Evolutionary conservation across 2,113 vertebrate genomes (phyloP).

Genomic region (Entelurus aequoreus): DNA sequence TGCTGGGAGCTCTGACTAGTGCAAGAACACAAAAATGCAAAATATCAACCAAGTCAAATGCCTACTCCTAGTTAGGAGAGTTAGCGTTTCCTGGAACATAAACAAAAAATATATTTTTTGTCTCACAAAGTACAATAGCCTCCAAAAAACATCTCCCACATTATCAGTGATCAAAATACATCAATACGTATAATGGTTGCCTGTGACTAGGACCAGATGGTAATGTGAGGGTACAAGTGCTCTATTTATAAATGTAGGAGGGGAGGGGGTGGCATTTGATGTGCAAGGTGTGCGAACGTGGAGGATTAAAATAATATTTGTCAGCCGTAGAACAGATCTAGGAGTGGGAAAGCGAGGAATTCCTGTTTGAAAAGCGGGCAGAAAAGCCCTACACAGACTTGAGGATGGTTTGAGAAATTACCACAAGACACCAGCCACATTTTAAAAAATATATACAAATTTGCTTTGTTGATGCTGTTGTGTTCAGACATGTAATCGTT

Average conservation of each 20-base stretch:
- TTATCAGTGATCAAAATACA: neutral
- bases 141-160: slow-evolving; percentile 7
- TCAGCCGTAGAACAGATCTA: slow-evolving; percentile 1
- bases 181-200: neutral
- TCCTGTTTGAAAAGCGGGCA: slow-evolving; percentile 19
- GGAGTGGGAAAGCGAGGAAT: slow-evolving; percentile 12
- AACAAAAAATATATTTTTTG: neutral
- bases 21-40: neutral
- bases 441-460: no score
- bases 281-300: neutral
- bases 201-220: slow-evolving; percentile 16
- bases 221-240: slow-evolving; percentile 14
- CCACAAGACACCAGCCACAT: no score
- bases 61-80: neutral
- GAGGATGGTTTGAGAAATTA: slow-evolving; percentile 2
- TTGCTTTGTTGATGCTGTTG: no score
- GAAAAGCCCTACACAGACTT: neutral
- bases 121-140: neutral
- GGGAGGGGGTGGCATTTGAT: slow-evolving; percentile 9
- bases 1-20: slow-evolving; percentile 10
- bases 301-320: slow-evolving; percentile 9
- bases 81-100: neutral
- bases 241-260: slow-evolving; percentile 19
- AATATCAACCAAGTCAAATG: neutral
- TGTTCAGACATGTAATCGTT: neutral